phyloP scores from a whole-genome alignment of 2,888 invertebrate genomes.

The Dascillus cervinus region DNA sequence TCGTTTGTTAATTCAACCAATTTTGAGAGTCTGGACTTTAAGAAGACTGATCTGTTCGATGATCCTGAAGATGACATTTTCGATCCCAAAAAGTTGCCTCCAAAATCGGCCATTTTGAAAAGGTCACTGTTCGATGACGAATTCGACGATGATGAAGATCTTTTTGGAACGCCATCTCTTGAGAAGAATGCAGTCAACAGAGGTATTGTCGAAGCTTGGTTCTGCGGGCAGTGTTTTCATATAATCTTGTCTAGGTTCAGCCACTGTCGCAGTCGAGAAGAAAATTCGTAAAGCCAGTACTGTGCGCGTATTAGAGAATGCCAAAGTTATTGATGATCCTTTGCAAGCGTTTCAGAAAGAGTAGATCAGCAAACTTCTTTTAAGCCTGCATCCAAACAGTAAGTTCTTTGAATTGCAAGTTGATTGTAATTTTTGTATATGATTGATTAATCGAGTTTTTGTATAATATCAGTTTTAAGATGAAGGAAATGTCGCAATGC shows the following conservation, averaged over 20 bases:
- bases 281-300: conserved; percentile 21
- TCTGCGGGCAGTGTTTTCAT: background rate
- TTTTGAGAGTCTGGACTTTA: conserved; percentile 4
- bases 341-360: conserved; percentile 15
- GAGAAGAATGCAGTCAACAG: too few relatives aligned
- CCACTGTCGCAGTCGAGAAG: conserved; percentile 10
- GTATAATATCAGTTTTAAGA: too few relatives aligned
- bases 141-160: conserved; percentile 29
- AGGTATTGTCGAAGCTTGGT: too few relatives aligned
- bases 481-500: too few relatives aligned
- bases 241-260: background rate
- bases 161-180: conserved; percentile 28
- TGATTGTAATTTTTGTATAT: background rate
- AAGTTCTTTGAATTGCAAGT: background rate
- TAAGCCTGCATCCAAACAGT: too few relatives aligned
- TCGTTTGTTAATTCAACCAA: conserved; percentile 1
- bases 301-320: conserved; percentile 31
- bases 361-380: too few relatives aligned
- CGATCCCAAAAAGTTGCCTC: conserved; percentile 18
- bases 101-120: conserved; percentile 16
- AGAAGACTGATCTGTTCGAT: conserved; percentile 4
- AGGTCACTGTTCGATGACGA: conserved; percentile 29
- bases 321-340: conserved; percentile 29
- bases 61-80: conserved; percentile 25
- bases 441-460: background rate